phyloP scores from a whole-genome alignment of 2,113 vertebrate genomes.

The Phycodurus eques region DNA sequence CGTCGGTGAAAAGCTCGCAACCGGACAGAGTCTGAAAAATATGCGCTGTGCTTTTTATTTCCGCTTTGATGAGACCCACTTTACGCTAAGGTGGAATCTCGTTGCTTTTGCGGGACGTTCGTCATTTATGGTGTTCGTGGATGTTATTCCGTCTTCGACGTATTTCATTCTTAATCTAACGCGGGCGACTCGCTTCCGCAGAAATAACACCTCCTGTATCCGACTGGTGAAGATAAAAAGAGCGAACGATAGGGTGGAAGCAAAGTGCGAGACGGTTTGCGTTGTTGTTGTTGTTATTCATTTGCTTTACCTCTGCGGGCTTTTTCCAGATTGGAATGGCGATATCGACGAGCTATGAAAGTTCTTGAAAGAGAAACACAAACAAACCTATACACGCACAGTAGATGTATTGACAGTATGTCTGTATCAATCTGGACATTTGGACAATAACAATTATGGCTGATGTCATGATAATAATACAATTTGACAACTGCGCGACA shows the following conservation, averaged over 20 bases:
- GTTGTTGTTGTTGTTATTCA: neutral
- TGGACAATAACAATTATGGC: too few species aligned
- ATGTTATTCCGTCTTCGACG: too few species aligned
- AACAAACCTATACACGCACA: constrained; percentile 46
- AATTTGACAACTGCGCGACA: too few species aligned
- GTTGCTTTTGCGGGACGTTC: neutral
- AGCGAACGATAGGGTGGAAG: constrained; percentile 25
- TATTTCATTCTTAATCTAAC: too few species aligned
- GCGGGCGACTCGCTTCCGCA: neutral
- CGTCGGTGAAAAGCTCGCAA: constrained; percentile 50
- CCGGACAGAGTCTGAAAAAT: constrained; percentile 30
- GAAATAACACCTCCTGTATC: constrained; percentile 9
- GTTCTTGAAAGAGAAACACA: constrained; percentile 65
- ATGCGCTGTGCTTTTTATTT: neutral
- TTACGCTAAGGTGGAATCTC: constrained; percentile 10
- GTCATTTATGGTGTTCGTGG: too few species aligned
- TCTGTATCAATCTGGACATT: neutral
- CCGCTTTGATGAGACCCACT: constrained; percentile 1
- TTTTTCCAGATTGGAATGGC: constrained; percentile 61
- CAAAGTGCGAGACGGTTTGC: constrained; percentile 18
- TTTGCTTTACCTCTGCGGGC: constrained; percentile 62
- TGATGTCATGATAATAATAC: too few species aligned
- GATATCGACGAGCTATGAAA: constrained; percentile 71
- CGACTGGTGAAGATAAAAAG: constrained; percentile 35
- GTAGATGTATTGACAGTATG: neutral